Conservation (phyloP, 2,888 invertebrate genomes). For the Apamea monoglypha region DNA sequence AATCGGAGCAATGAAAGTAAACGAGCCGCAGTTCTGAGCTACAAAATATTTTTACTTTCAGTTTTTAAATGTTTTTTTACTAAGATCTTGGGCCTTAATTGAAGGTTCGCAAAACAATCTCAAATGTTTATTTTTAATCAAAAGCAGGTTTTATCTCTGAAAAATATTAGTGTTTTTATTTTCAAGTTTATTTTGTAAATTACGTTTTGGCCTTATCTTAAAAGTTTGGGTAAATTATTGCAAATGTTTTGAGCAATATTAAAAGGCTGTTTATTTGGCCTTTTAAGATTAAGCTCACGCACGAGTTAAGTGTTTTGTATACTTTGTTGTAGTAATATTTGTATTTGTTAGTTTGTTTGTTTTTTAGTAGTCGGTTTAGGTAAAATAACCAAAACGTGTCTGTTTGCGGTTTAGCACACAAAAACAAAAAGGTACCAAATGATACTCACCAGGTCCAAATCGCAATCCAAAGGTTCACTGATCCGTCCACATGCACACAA, state of each 20-base stretch:
- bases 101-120: constrained; percentile 37
- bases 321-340: constrained; percentile 14
- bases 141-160: constrained; percentile 51
- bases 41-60: constrained; percentile 60
- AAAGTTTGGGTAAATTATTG: constrained; percentile 27
- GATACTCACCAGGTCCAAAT: constrained; percentile 86
- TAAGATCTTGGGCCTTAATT: constrained; percentile 18
- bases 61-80: constrained; percentile 42
- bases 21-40: constrained; percentile 45
- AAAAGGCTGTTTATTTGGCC: constrained; percentile 17
- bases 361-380: too few species aligned
- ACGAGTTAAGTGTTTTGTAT: constrained; percentile 21
- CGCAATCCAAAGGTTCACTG: constrained; percentile 88
- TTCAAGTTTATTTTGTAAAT: constrained; percentile 48
- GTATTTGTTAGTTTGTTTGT: constrained; percentile 31
- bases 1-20: constrained; percentile 64
- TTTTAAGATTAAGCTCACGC: constrained; percentile 20
- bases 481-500: constrained; percentile 84
- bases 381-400: constrained; percentile 22
- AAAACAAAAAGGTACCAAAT: constrained; percentile 48
- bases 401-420: constrained; percentile 3
- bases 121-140: constrained; percentile 47
- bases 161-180: constrained; percentile 50
- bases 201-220: constrained; percentile 46
- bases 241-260: constrained; percentile 16